A percentile compares a stretch with the other conserved stretches of the same genome.
phyloP scores from a whole-genome alignment of 2,888 invertebrate species.

The Ophraella communa region DNA sequence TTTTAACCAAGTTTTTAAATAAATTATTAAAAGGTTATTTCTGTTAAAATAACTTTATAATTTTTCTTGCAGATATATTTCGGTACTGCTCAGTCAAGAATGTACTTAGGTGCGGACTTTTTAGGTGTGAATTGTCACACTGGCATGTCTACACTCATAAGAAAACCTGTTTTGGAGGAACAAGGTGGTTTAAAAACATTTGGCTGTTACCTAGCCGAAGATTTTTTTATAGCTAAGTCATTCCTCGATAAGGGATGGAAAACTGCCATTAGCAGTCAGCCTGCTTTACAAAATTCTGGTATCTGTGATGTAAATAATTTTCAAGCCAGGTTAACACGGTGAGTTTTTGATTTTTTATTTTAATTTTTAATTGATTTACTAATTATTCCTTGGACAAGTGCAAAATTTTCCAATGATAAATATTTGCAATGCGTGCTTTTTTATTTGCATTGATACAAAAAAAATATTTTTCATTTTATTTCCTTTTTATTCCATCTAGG shows the following conservation, averaged over 20 bases:
- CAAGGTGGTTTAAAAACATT: conserved; percentile 91
- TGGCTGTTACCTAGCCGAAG: conserved; percentile 95
- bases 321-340: conserved; percentile 77
- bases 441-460: no score
- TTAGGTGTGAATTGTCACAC: conserved; percentile 96
- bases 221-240: conserved; percentile 95
- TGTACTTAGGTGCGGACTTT: conserved; percentile 92
- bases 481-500: no score
- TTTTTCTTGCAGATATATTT: conserved; percentile 77
- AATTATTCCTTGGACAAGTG: no score
- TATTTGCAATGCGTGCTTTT: no score
- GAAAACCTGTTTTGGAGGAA: conserved; percentile 88
- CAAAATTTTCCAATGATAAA: no score
- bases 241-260: conserved; percentile 89
- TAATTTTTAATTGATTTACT: no score
- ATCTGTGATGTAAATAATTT: conserved; percentile 84
- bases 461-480: no score
- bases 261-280: conserved; percentile 88
- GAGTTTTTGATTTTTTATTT: conserved; percentile 23
- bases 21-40: no score
- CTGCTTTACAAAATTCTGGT: conserved; percentile 95
- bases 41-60: no score
- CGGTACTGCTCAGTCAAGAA: conserved; percentile 94
- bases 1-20: no score
- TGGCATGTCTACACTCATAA: conserved; percentile 95